Conservation (phyloP, 1,140 invertebrate species). For the Tachypleus tridentatus region DNA sequence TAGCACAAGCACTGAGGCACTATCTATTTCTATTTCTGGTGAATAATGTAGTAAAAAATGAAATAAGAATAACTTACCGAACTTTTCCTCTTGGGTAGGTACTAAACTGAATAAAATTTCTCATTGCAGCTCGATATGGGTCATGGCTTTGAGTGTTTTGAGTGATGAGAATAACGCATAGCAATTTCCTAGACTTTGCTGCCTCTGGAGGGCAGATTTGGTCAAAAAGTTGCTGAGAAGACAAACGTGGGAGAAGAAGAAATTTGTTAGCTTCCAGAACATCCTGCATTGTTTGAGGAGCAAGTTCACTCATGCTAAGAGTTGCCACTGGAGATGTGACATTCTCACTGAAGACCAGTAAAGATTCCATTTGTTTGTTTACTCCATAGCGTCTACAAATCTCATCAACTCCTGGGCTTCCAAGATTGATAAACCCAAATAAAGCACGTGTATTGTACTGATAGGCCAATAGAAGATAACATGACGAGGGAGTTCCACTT, state of each 20-base stretch:
- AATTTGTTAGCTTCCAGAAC: conserved; percentile 80
- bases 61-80: not conserved
- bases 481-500: conserved; percentile 51
- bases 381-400: conserved; percentile 46
- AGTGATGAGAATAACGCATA: conserved; percentile 77
- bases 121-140: conserved; percentile 32
- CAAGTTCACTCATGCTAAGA: conserved; percentile 73
- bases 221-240: conserved; percentile 78
- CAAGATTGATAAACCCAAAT: conserved; percentile 58
- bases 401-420: conserved; percentile 21
- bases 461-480: conserved; percentile 80
- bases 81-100: conserved; percentile 19
- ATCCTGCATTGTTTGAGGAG: conserved; percentile 70
- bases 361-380: conserved; percentile 60
- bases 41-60: no score
- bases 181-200: conserved; percentile 59
- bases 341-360: conserved; percentile 86
- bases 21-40: no score
- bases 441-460: conserved; percentile 67
- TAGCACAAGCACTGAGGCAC: no score
- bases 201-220: conserved; percentile 77
- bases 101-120: conserved; percentile 44
- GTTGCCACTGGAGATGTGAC: conserved; percentile 63
- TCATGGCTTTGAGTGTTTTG: conserved; percentile 43
- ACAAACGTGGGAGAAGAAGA: conserved; percentile 71